Evolutionary conservation across 53 echinoderm and acorn worm genomes (phyloP).

Genomic region (Echinarachnius parma): DNA sequence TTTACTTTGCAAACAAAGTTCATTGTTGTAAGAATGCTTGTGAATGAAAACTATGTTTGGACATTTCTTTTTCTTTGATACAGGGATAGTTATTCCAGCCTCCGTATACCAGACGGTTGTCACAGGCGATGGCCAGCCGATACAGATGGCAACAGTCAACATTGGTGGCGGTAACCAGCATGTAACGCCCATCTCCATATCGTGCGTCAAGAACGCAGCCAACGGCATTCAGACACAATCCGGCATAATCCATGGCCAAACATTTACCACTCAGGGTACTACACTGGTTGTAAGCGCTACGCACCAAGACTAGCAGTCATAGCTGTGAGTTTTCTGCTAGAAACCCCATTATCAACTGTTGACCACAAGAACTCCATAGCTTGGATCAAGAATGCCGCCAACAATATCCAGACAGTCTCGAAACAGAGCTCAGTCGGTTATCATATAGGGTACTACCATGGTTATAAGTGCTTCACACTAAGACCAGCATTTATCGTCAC

Average conservation of each 20-base stretch:
- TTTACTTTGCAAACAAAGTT: neutral
- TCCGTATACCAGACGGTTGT: constrained; percentile 91
- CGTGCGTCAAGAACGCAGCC: constrained; percentile 23
- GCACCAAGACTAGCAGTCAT: constrained; percentile 27
- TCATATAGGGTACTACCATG: no score
- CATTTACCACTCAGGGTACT: constrained; percentile 10
- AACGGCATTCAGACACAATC: constrained; percentile 14
- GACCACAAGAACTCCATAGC: no score
- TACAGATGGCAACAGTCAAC: constrained; percentile 52
- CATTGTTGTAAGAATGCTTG: neutral
- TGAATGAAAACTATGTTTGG: neutral
- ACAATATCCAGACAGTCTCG: no score
- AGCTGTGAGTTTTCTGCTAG: neutral
- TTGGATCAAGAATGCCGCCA: no score
- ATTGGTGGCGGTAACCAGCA: constrained; percentile 45
- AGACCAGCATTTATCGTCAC: no score
- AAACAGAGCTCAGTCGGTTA: no score
- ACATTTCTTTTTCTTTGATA: neutral
- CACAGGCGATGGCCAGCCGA: constrained; percentile 59
- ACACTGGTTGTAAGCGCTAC: constrained; percentile 33
- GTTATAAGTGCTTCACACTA: no score
- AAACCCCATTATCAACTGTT: no score
- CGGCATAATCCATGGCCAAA: no score
- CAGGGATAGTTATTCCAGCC: constrained; percentile 95
- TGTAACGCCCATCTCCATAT: constrained; percentile 5